These are phyloP conservation scores for Leptinotarsa lineolata DNA, from an alignment of 1,140 invertebrate genomes.

Conservation along the genomic window DNA sequence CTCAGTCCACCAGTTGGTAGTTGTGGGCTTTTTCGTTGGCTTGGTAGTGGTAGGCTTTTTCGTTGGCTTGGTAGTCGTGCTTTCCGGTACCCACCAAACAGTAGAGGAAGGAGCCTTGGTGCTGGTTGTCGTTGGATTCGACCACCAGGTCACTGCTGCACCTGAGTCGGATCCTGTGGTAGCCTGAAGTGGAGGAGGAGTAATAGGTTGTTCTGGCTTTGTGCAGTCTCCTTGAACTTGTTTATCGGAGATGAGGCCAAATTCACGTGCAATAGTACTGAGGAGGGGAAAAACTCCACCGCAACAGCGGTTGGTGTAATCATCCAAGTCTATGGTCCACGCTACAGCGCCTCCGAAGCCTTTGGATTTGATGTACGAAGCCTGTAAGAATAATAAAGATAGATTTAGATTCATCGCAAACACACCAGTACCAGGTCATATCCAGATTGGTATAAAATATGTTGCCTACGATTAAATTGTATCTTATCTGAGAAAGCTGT, in stretches of 20 bases:
- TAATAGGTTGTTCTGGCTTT: slow-evolving; percentile 68
- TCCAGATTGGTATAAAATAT: too few species aligned
- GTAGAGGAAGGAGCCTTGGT: slow-evolving; percentile 43
- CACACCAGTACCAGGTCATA: too few species aligned
- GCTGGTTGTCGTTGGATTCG: slow-evolving; percentile 54
- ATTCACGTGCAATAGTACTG: slow-evolving; percentile 70
- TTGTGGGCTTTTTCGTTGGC: slow-evolving; percentile 8
- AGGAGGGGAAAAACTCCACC: slow-evolving; percentile 75
- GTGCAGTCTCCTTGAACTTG: slow-evolving; percentile 64
- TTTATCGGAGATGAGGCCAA: slow-evolving; percentile 68
- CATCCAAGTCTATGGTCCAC: slow-evolving; percentile 92
- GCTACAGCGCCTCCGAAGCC: slow-evolving; percentile 80
- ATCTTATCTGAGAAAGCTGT: too few species aligned
- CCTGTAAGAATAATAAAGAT: slow-evolving; percentile 55
- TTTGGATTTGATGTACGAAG: slow-evolving; percentile 70
- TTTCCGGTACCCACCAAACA: slow-evolving; percentile 17
- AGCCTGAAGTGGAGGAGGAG: slow-evolving; percentile 71
- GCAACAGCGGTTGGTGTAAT: slow-evolving; percentile 83
- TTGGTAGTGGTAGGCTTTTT: slow-evolving; percentile 15
- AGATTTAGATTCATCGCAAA: too few species aligned
- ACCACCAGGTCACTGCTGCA: slow-evolving; percentile 38
- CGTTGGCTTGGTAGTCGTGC: slow-evolving; percentile 19
- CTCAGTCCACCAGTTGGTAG: slow-evolving; percentile 35
- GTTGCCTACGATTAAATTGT: too few species aligned
- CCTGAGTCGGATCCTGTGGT: slow-evolving; percentile 63